Conservation (phyloP, 1,140 invertebrate species). For the Ips nitidus region DNA sequence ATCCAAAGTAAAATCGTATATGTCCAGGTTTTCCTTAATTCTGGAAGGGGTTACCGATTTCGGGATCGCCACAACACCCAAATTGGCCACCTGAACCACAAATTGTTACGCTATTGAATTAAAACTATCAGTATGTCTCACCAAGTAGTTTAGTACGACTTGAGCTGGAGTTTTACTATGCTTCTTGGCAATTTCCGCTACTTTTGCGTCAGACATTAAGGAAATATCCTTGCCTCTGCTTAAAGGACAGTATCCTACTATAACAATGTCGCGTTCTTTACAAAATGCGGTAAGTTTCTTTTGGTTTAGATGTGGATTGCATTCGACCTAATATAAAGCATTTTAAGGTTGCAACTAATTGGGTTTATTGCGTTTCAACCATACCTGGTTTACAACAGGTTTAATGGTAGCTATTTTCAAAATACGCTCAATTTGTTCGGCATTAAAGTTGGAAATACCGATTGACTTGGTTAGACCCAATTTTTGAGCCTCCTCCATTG, state of each 20-base stretch:
- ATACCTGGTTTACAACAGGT: conserved; percentile 75
- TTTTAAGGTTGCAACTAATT: not conserved
- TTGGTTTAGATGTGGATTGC: conserved; percentile 73
- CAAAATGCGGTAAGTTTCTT: conserved; percentile 66
- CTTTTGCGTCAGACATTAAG: conserved; percentile 58
- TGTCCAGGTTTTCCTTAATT: conserved; percentile 73
- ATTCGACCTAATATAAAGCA: conserved; percentile 60
- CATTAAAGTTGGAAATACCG: conserved; percentile 89
- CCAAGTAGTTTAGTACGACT: conserved; percentile 67
- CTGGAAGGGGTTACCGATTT: conserved; percentile 77
- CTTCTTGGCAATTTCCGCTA: conserved; percentile 64
- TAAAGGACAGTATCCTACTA: conserved; percentile 65
- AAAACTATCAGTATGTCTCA: conserved; percentile 43
- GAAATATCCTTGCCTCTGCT: conserved; percentile 61
- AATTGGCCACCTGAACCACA: conserved; percentile 39
- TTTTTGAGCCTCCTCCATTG: conserved; percentile 71
- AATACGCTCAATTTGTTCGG: conserved; percentile 72
- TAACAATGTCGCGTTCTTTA: conserved; percentile 58
- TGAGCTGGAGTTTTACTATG: conserved; percentile 70
- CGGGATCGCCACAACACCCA: conserved; percentile 76
- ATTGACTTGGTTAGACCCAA: conserved; percentile 74
- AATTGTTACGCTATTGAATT: not conserved
- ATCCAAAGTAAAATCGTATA: conserved; percentile 77
- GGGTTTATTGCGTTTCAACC: not conserved
- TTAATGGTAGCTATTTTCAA: conserved; percentile 66